A percentile compares a stretch with the other conserved stretches of the same genome.
phyloP scores from a whole-genome alignment of 2,797 vertebrate genomes.

The Gallirallus australis region DNA sequence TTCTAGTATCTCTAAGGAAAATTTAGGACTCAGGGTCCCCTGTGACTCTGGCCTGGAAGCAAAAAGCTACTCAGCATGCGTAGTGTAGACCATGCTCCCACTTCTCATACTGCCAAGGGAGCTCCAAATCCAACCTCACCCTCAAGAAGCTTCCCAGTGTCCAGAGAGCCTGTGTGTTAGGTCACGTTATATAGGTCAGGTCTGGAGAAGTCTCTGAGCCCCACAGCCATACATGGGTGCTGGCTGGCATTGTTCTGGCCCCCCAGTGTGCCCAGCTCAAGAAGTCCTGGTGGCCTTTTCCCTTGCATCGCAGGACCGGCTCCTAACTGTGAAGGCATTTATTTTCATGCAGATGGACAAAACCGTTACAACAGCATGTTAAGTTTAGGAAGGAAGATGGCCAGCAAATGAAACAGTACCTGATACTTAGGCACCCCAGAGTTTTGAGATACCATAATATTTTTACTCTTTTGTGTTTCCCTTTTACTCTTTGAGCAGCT shows the following conservation, averaged over 20 bases:
- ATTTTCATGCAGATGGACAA: neutral
- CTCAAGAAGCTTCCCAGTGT: neutral
- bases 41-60: neutral
- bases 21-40: neutral
- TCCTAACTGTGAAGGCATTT: neutral
- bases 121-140: neutral
- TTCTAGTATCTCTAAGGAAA: neutral
- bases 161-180: neutral
- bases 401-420: neutral
- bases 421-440: neutral
- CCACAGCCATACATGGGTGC: neutral
- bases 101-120: neutral
- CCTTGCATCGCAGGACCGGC: neutral
- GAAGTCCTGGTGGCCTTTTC: neutral
- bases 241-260: neutral
- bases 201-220: neutral
- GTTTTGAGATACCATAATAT: neutral
- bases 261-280: neutral
- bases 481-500: neutral
- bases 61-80: neutral
- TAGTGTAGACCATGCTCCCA: neutral
- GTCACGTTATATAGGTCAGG: neutral
- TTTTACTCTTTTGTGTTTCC: neutral
- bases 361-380: neutral
- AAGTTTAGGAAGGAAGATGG: neutral